Conservation (phyloP, 2,797 vertebrate genomes). For the Psittacula derbiana region DNA sequence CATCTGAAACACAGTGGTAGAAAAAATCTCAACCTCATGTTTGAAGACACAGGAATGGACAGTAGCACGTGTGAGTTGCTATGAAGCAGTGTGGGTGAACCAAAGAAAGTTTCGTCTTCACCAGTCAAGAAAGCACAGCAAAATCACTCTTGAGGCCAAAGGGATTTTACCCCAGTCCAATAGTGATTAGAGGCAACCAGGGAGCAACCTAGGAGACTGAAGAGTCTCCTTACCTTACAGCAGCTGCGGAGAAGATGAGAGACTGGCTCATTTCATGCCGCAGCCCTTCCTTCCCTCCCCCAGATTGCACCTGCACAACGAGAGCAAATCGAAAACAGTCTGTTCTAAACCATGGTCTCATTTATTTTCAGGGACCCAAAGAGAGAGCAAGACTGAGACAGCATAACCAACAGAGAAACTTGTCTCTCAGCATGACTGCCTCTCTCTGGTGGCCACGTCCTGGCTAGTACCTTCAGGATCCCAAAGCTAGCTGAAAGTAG, state of each 20-base stretch:
- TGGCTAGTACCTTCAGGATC: neutral
- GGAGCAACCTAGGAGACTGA: neutral
- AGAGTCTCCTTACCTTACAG: neutral
- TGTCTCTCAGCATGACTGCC: neutral
- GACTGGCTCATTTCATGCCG: neutral
- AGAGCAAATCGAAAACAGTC: constrained; percentile 41
- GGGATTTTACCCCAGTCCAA: neutral
- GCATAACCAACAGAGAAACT: constrained; percentile 23
- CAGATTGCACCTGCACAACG: constrained; percentile 43
- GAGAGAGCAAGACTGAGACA: neutral
- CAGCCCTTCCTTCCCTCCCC: constrained; percentile 36
- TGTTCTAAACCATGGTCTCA: constrained; percentile 33
- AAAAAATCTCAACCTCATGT: neutral
- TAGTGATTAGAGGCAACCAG: neutral
- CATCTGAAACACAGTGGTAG: neutral
- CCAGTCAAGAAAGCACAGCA: neutral
- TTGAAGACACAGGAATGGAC: neutral
- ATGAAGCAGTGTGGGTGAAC: neutral
- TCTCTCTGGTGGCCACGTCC: neutral
- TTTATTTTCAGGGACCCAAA: constrained; percentile 46
- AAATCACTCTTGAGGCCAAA: neutral
- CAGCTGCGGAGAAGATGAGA: neutral
- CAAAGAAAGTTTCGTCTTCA: constrained; percentile 12
- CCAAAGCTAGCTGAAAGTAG: constrained; percentile 38
- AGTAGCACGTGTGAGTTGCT: neutral